Percentiles rank a stretch among this genome's conserved stretches.
Evolutionary conservation across 2,797 vertebrate genomes (phyloP).

Genomic region (Tolypeutes matacus): DNA sequence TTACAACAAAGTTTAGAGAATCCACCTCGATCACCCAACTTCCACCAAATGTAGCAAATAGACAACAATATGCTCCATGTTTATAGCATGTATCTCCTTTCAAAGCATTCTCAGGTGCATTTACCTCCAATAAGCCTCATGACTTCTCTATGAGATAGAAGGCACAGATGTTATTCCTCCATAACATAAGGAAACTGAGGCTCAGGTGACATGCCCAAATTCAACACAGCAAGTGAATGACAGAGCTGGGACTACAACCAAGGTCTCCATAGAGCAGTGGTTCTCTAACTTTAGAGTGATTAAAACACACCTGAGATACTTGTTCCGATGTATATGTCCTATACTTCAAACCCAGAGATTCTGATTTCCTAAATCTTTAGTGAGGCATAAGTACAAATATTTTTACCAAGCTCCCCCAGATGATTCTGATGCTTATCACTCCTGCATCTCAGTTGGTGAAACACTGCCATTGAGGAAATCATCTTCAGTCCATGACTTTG

Average conservation of each 20-base stretch:
- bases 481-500: not conserved
- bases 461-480: not conserved
- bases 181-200: not conserved
- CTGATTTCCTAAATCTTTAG: not conserved
- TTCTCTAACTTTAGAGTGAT: not conserved
- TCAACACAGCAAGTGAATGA: not conserved
- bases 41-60: not conserved
- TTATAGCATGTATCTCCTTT: not conserved
- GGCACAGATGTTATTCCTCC: not conserved
- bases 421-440: not conserved
- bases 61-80: not conserved
- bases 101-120: not conserved
- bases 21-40: not conserved
- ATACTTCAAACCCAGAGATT: not conserved
- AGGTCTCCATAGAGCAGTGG: not conserved
- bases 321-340: not conserved
- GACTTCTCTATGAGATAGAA: rapidly evolving
- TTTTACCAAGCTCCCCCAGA: no score
- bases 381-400: not conserved
- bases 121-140: not conserved
- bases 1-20: not conserved
- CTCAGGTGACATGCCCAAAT: not conserved
- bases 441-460: not conserved
- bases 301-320: not conserved
- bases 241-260: not conserved